Conservation (phyloP, 2,888 invertebrate species). For the Macrostomum cliftonense region DNA sequence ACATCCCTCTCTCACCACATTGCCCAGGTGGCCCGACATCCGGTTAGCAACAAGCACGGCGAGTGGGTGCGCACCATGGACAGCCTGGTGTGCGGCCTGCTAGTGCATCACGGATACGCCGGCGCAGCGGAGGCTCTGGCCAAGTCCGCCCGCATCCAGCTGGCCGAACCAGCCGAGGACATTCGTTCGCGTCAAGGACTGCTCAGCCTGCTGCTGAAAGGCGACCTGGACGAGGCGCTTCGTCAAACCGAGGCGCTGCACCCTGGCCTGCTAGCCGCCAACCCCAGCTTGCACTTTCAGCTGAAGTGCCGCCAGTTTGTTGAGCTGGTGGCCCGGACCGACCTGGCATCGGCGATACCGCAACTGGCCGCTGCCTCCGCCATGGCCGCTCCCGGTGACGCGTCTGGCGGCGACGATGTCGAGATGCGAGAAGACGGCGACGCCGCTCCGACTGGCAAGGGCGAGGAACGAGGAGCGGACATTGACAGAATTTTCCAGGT, state of each 20-base stretch:
- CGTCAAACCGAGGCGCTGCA: conserved; percentile 68
- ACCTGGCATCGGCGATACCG: no score
- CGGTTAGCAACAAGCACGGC: no score
- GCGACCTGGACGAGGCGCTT: conserved; percentile 85
- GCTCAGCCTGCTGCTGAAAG: conserved; percentile 69
- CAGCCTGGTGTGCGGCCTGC: conserved; percentile 87
- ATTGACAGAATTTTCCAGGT: no score
- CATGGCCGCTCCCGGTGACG: no score
- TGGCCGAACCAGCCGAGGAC: conserved; percentile 60
- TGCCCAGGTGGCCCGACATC: no score
- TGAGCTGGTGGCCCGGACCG: conserved; percentile 56
- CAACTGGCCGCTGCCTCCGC: no score
- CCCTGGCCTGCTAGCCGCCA: conserved; percentile 74
- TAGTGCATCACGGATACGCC: conserved; percentile 93
- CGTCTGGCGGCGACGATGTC: no score
- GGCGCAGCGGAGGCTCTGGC: conserved; percentile 82
- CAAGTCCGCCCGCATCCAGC: conserved; percentile 65
- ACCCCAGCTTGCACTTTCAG: conserved; percentile 75
- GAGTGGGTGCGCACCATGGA: no score
- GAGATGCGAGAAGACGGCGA: no score
- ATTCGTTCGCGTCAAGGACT: conserved; percentile 30
- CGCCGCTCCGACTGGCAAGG: no score
- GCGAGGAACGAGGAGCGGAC: no score
- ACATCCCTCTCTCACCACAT: no score
- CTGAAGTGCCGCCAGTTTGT: conserved; percentile 94